Evolutionary conservation across 2,888 invertebrate species (phyloP).

Genomic region (Platycheirus albimanus): DNA sequence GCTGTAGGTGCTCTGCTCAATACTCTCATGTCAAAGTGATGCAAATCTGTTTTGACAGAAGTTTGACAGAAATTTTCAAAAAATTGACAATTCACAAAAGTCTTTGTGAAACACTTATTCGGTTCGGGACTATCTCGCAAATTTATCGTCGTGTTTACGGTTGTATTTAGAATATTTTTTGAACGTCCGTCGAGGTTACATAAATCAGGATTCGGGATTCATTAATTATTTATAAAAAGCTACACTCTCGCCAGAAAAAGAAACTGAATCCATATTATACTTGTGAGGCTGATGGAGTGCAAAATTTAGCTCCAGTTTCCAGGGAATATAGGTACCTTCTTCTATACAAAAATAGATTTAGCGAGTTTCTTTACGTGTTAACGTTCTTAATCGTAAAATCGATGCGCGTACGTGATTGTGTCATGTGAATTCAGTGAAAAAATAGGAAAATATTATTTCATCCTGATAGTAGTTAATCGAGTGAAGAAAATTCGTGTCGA

Average conservation of each 20-base stretch:
- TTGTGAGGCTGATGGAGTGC: background rate
- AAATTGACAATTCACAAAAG: background rate
- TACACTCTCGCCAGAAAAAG: slow-evolving; percentile 20
- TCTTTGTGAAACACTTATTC: background rate
- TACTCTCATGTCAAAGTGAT: slow-evolving; percentile 33
- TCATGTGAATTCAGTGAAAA: slow-evolving; percentile 47
- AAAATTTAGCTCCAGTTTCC: slow-evolving; percentile 13
- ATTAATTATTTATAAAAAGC: slow-evolving; percentile 43
- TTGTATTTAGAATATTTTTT: slow-evolving; percentile 5
- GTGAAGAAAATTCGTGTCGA: background rate
- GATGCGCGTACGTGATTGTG: slow-evolving; percentile 63
- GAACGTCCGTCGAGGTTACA: slow-evolving; percentile 40
- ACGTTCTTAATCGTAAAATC: slow-evolving; percentile 50
- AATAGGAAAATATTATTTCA: slow-evolving; percentile 8
- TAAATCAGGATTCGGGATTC: slow-evolving; percentile 43
- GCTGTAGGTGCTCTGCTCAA: too few relatives aligned
- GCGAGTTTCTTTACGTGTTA: slow-evolving; percentile 20
- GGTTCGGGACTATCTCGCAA: slow-evolving; percentile 55
- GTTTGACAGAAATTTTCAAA: slow-evolving; percentile 30
- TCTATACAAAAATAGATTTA: slow-evolving; percentile 45
- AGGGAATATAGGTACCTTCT: slow-evolving; percentile 15
- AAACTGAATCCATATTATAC: background rate
- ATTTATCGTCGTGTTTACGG: slow-evolving; percentile 24
- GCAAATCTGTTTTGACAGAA: slow-evolving; percentile 31
- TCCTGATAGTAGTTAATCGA: slow-evolving; percentile 12